These are phyloP conservation scores for Heliconius hermathena DNA, from an alignment of 1,140 invertebrate species.

Conservation along the genomic window DNA sequence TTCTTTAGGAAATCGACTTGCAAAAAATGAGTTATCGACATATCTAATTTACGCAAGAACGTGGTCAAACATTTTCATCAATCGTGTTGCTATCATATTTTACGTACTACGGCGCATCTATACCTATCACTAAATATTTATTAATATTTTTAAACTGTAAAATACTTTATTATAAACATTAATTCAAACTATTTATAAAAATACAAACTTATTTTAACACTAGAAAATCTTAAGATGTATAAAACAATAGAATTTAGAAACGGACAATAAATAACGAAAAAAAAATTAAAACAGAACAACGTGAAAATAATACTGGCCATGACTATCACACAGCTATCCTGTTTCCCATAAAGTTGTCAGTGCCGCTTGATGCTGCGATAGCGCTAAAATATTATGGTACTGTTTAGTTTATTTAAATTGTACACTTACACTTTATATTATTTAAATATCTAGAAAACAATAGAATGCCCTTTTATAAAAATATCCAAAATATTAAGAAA, in stretches of 20 bases:
- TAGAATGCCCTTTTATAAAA: background rate
- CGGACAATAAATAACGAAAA: background rate
- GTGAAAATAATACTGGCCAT: constrained; percentile 24
- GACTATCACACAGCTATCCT: constrained; percentile 29
- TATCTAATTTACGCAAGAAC: too few species aligned
- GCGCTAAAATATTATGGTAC: constrained; percentile 28
- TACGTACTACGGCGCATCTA: too few species aligned
- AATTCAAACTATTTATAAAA: background rate
- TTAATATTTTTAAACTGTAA: too few species aligned
- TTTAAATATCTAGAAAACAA: constrained; percentile 2
- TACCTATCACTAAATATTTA: too few species aligned
- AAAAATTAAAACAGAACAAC: constrained; percentile 14
- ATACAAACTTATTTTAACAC: background rate
- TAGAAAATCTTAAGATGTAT: background rate
- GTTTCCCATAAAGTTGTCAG: constrained; percentile 33
- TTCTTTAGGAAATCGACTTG: too few species aligned
- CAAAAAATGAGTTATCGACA: too few species aligned
- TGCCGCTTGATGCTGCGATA: constrained; percentile 31
- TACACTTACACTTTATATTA: background rate
- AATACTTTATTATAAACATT: too few species aligned
- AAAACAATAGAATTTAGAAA: background rate
- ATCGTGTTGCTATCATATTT: too few species aligned
- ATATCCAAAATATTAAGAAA: background rate
- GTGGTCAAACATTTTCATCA: too few species aligned
- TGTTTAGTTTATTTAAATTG: constrained; percentile 31